Base-by-base conservation (phyloP, 2,888 invertebrate species). In the Drosophila greeni region DNA sequence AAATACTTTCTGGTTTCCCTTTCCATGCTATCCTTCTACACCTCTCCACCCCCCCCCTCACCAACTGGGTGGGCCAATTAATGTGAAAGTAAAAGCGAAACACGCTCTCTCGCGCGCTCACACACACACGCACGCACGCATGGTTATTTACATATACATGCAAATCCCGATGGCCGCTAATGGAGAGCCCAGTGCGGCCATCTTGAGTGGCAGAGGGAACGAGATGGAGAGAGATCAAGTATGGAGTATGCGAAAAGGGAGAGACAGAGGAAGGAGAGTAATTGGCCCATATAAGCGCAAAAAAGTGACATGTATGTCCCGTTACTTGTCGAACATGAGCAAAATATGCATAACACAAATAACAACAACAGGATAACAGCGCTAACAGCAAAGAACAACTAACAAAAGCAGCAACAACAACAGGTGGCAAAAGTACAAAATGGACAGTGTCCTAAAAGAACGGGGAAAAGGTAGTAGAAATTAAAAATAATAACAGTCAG, bases 261-360 rank as follows among this genome's bases (percentile, higher is more conserved):
- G 14, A 4, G n/a, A 2, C 3, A 9, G 24, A 14, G 20, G 16
- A 16, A 23, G 26, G 14, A 34, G 12, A 20, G 51, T 52, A 34
- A 52, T 49, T 58, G 65, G 56, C 76, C 51, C 64, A 61, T 42
- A 66, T 59, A 52, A 51, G 54, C 54, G 42, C 43, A 66, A 65
- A 72, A 60, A 60, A 65, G 54, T 65, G 70, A 62, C 75, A 80
- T 68, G 66, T 83, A 78, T 83, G 78, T 76, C 70, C 81, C 65
- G 70, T 80, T 66, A 68, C 81, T 72, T 82, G 81, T 83, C 78
- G 71, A 81, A 81, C 82, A 83, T 66, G 73, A 64, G 45, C 68
- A 36, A 42, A 70, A 71, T 70, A 70, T 72, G 78, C 73, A 53
- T 59, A 74, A 56, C 62, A 45, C 18, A 31, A 56, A 40, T 55